Conservation (phyloP, 2,888 invertebrate species). For the Euclidia mi region DNA sequence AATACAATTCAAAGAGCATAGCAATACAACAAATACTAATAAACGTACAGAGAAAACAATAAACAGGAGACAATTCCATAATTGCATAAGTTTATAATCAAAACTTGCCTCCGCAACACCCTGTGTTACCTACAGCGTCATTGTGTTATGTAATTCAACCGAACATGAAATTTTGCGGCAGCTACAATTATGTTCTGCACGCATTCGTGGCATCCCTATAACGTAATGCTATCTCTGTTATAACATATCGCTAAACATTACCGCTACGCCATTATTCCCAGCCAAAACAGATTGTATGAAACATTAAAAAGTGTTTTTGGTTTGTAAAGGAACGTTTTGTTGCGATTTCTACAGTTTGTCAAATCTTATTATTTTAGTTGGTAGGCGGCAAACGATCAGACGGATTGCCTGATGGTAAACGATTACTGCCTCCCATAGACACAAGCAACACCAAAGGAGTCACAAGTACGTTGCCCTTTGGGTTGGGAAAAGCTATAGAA, state of each 20-base stretch:
- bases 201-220: conserved; percentile 47
- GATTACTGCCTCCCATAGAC: no score
- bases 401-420: no score
- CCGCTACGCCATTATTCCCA: conserved; percentile 25
- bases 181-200: conserved; percentile 63
- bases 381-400: no score
- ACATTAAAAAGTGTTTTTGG: not conserved
- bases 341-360: not conserved
- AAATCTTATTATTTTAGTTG: no score
- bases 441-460: no score
- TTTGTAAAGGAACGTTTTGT: not conserved
- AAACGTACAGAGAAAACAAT: conserved; percentile 18
- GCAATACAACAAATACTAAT: conserved; percentile 9
- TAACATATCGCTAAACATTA: conserved; percentile 51
- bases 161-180: conserved; percentile 69
- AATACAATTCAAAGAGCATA: not conserved
- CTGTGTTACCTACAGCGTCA: conserved; percentile 36
- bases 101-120: conserved; percentile 52
- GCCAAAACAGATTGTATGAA: not conserved
- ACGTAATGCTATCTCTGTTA: conserved; percentile 42
- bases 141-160: conserved; percentile 66
- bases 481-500: no score
- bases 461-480: no score
- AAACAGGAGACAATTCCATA: conserved; percentile 41
- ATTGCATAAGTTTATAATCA: conserved; percentile 59